Conservation (phyloP, 2,888 invertebrate genomes). For the Lasioglossum calceatum region DNA sequence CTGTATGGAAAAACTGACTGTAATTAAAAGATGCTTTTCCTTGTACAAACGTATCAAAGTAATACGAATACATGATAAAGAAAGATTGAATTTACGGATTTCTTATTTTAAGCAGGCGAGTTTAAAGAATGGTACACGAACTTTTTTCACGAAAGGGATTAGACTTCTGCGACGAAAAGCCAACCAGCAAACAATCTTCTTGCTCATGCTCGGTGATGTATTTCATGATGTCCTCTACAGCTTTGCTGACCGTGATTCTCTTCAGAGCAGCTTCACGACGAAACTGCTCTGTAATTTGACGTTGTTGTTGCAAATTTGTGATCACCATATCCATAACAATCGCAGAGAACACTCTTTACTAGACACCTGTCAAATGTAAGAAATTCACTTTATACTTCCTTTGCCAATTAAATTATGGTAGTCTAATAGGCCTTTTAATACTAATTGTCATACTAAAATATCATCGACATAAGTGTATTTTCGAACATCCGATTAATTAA, state of each 20-base stretch:
- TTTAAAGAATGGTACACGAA: constrained; percentile 93
- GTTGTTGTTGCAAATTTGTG: constrained; percentile 97
- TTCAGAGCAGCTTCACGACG: constrained; percentile 95
- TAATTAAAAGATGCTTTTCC: constrained; percentile 6
- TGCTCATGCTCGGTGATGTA: constrained; percentile 96
- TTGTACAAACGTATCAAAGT: constrained; percentile 13
- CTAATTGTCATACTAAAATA: neutral
- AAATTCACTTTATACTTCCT: neutral
- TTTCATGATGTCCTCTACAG: constrained; percentile 96
- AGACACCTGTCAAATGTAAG: constrained; percentile 15
- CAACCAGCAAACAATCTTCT: constrained; percentile 96
- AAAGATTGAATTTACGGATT: neutral
- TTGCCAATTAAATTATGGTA: neutral
- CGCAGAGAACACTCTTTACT: constrained; percentile 73
- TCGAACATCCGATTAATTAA: neutral
- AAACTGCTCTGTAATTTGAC: constrained; percentile 96
- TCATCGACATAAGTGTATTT: neutral
- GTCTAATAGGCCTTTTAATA: neutral
- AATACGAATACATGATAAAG: constrained; percentile 4
- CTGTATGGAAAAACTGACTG: neutral
- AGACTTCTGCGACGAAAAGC: constrained; percentile 96
- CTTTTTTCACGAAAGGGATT: constrained; percentile 98
- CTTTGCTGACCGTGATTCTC: constrained; percentile 93
- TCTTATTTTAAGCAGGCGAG: constrained; percentile 58
- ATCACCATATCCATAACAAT: constrained; percentile 97